Evolutionary conservation across 2,113 vertebrate species (phyloP).

Genomic region (Chloebia gouldiae): DNA sequence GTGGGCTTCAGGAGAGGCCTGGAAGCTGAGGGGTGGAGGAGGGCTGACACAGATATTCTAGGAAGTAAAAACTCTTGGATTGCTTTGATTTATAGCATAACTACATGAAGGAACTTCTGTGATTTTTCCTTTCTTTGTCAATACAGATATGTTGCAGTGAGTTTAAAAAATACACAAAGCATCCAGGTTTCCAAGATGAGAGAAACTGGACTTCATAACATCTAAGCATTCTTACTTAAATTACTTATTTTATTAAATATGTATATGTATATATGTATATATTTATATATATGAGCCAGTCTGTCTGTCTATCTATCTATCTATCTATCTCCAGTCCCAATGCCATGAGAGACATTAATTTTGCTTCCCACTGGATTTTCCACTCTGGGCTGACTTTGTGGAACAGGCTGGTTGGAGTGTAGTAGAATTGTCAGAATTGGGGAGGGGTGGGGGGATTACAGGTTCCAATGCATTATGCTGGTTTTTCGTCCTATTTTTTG

Average conservation of each 20-base stretch:
- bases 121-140: neutral
- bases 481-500: neutral
- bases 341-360: neutral
- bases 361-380: neutral
- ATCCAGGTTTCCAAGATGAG: neutral
- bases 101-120: neutral
- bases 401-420: neutral
- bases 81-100: neutral
- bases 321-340: neutral
- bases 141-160: neutral
- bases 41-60: neutral
- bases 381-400: neutral
- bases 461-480: neutral
- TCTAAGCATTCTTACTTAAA: neutral
- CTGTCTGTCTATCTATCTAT: too few species aligned
- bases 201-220: accelerated
- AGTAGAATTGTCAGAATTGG: neutral
- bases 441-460: too few species aligned
- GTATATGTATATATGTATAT: neutral
- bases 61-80: neutral
- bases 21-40: neutral
- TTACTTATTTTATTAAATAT: neutral
- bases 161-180: neutral
- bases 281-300: too few species aligned
- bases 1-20: neutral